These are phyloP conservation scores for Boleophthalmus pectinirostris DNA, from an alignment of 2,113 vertebrate species.

Conservation along the genomic window DNA sequence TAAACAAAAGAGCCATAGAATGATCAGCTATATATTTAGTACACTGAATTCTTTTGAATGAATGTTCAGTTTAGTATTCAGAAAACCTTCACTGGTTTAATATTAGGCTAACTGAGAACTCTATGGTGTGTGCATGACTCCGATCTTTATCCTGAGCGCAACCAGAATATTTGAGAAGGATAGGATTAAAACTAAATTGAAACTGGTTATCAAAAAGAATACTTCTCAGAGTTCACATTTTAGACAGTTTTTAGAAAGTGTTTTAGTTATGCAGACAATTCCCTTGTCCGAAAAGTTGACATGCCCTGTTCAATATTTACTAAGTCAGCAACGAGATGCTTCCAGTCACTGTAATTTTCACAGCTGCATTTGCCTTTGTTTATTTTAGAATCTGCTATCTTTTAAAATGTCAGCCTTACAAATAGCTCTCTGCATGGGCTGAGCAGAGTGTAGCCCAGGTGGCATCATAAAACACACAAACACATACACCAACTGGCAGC, in stretches of 20 bases:
- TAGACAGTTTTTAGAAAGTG: constrained; percentile 4
- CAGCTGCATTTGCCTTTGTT: constrained; percentile 30
- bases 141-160: too few relatives aligned
- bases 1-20: too few relatives aligned
- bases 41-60: too few relatives aligned
- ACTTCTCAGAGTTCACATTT: too few relatives aligned
- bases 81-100: too few relatives aligned
- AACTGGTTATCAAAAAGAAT: too few relatives aligned
- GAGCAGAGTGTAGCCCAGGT: constrained; percentile 40
- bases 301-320: constrained; percentile 38
- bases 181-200: too few relatives aligned
- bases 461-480: constrained; percentile 48
- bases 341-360: constrained; percentile 35
- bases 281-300: constrained; percentile 16
- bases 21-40: too few relatives aligned
- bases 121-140: too few relatives aligned
- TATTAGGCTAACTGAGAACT: too few relatives aligned
- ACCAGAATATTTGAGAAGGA: too few relatives aligned
- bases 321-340: constrained; percentile 26
- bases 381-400: constrained; percentile 43
- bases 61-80: too few relatives aligned
- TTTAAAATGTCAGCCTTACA: constrained; percentile 60
- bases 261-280: constrained; percentile 13
- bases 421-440: constrained; percentile 46
- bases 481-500: constrained; percentile 27